Evolutionary conservation across 2,113 vertebrate species (phyloP).

Genomic region (Strix aluco): DNA sequence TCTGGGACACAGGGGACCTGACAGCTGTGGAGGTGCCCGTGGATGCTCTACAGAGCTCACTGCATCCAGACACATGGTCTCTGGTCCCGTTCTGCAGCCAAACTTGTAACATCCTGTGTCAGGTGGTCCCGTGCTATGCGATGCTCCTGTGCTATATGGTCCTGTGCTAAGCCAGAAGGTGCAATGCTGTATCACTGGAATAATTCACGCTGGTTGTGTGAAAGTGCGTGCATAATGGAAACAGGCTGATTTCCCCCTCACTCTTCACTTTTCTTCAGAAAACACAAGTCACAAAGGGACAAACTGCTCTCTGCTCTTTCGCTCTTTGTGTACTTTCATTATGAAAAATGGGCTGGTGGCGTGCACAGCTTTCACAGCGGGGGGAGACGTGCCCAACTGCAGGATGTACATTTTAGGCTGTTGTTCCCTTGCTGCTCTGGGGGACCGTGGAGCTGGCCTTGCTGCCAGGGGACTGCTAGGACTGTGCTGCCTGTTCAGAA

Average conservation of each 20-base stretch:
- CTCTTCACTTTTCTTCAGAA: not conserved
- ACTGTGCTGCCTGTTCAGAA: not conserved
- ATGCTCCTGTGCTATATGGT: not conserved
- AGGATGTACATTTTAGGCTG: not conserved
- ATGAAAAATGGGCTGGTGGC: not conserved
- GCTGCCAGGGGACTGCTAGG: not conserved
- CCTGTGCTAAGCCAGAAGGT: not conserved
- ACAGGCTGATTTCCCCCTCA: not conserved
- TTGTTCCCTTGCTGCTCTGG: not conserved
- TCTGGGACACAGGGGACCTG: accelerated
- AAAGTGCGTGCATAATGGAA: not conserved
- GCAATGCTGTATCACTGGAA: not conserved
- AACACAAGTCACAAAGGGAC: not conserved
- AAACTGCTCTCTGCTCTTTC: not conserved
- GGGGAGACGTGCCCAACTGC: not conserved
- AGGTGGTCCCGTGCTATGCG: not conserved
- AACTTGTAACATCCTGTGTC: not conserved
- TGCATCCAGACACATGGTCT: accelerated
- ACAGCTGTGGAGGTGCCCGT: not conserved
- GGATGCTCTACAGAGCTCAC: not conserved
- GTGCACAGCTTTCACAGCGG: not conserved
- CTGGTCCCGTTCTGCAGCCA: not conserved
- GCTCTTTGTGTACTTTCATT: not conserved
- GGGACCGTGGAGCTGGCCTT: not conserved
- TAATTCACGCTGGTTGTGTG: not conserved